phyloP scores from a whole-genome alignment of 1,140 invertebrate species.

The Drosophila tropicalis region DNA sequence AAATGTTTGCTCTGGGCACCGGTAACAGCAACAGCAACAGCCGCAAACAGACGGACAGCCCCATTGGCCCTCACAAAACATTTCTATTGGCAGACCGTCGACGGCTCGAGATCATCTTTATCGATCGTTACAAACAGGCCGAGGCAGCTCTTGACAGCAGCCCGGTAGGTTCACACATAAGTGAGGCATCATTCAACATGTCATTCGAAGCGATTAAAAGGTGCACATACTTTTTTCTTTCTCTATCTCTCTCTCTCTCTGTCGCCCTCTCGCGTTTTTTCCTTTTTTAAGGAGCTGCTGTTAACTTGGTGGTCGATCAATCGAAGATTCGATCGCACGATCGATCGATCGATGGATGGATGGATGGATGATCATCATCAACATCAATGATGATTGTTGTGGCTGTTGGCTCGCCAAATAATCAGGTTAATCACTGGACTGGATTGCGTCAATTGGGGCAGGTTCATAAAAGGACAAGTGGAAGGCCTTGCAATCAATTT shows the following conservation, averaged over 20 bases:
- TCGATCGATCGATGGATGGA: constrained; percentile 28
- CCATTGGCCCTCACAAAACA: constrained; percentile 45
- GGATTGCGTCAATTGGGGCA: background rate
- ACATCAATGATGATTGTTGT: constrained; percentile 14
- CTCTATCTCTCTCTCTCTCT: background rate
- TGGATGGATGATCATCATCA: constrained; percentile 30
- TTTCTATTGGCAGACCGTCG: constrained; percentile 63
- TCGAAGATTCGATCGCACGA: constrained; percentile 35
- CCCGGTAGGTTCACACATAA: constrained; percentile 80
- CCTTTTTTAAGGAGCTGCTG: constrained; percentile 65
- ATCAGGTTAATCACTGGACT: constrained; percentile 26
- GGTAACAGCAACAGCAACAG: constrained; percentile 3
- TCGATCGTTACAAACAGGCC: constrained; percentile 68
- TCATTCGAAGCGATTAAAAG: constrained; percentile 77
- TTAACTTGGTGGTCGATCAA: constrained; percentile 63
- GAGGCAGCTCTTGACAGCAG: constrained; percentile 76
- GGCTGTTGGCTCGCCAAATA: constrained; percentile 17
- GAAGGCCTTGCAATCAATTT: background rate
- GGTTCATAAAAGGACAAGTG: constrained; percentile 1
- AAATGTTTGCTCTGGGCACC: constrained; percentile 51
- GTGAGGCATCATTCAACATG: constrained; percentile 78
- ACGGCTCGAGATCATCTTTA: constrained; percentile 69
- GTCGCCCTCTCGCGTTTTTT: background rate
- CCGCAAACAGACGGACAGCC: background rate
- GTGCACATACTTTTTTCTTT: constrained; percentile 37